phyloP scores from a whole-genome alignment of 2,113 vertebrate genomes.

The Sinocyclocheilus rhinocerous region DNA sequence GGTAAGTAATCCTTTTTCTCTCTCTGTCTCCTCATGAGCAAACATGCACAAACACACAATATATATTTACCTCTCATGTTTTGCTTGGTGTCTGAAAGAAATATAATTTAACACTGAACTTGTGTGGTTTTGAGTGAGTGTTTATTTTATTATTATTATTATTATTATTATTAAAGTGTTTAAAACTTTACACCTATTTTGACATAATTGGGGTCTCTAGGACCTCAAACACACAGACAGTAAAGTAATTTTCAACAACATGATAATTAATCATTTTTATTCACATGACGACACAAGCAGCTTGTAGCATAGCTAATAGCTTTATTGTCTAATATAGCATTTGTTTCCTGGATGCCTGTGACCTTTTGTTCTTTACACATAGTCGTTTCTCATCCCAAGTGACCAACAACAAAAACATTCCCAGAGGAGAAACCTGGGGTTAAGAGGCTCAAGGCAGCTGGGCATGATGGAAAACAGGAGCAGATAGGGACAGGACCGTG shows the following conservation, averaged over 20 bases:
- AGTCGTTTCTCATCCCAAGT: background rate
- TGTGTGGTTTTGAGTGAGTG: too few relatives aligned
- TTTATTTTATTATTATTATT: too few relatives aligned
- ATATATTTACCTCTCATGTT: background rate
- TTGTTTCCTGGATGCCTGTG: constrained; percentile 22
- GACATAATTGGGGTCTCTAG: too few relatives aligned
- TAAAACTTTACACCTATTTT: too few relatives aligned
- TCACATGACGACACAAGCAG: background rate
- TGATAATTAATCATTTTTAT: background rate
- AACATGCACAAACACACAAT: background rate
- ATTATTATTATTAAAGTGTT: too few relatives aligned
- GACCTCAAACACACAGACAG: background rate
- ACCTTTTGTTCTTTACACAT: background rate
- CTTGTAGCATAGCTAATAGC: background rate
- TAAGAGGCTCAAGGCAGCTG: background rate
- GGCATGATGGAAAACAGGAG: constrained; percentile 5
- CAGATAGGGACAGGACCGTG: constrained; percentile 3
- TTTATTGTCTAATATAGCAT: background rate
- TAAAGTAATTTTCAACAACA: background rate
- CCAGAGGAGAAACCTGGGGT: background rate
- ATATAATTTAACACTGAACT: background rate
- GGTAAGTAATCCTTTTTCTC: background rate
- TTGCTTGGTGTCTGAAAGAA: background rate
- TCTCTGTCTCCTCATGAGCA: background rate
- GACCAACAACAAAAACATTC: constrained; percentile 2